Evolutionary conservation across 1,140 invertebrate species (phyloP).

Genomic region (Solen grandis): DNA sequence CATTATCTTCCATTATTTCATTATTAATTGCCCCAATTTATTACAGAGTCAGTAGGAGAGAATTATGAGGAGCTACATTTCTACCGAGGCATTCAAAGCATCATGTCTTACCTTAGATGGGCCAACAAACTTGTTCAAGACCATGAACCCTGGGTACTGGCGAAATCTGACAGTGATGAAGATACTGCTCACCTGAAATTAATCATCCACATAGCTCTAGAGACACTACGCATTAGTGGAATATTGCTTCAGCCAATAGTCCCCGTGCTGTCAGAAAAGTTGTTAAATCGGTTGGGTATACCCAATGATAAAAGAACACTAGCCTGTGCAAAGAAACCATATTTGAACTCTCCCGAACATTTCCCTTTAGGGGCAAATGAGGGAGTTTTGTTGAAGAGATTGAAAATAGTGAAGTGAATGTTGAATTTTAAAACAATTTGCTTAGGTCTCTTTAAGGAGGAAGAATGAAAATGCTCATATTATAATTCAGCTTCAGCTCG

Average conservation of each 20-base stretch:
- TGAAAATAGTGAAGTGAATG: slow-evolving; percentile 13
- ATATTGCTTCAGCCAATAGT: slow-evolving; percentile 86
- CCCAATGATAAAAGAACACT: slow-evolving; percentile 56
- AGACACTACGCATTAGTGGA: slow-evolving; percentile 84
- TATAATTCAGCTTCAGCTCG: too few species aligned
- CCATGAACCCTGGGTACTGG: slow-evolving; percentile 93
- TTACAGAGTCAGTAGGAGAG: slow-evolving; percentile 75
- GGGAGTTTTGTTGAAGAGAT: slow-evolving; percentile 50
- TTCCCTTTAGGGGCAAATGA: slow-evolving; percentile 40
- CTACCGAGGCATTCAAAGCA: slow-evolving; percentile 90
- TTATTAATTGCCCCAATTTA: too few species aligned
- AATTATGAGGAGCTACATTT: slow-evolving; percentile 91
- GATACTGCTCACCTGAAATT: slow-evolving; percentile 84
- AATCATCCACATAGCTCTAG: slow-evolving; percentile 91
- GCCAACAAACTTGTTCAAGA: slow-evolving; percentile 93
- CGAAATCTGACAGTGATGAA: slow-evolving; percentile 79
- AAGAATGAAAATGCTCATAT: too few species aligned
- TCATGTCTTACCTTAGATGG: slow-evolving; percentile 87
- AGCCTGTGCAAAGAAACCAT: slow-evolving; percentile 40
- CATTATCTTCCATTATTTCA: too few species aligned
- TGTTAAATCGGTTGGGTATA: slow-evolving; percentile 82
- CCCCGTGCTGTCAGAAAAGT: slow-evolving; percentile 85
- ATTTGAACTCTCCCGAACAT: slow-evolving; percentile 27
- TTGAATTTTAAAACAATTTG: too few species aligned
- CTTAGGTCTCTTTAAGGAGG: too few species aligned